Conservation (phyloP, 2,888 invertebrate genomes). For the Limenitis camilla region DNA sequence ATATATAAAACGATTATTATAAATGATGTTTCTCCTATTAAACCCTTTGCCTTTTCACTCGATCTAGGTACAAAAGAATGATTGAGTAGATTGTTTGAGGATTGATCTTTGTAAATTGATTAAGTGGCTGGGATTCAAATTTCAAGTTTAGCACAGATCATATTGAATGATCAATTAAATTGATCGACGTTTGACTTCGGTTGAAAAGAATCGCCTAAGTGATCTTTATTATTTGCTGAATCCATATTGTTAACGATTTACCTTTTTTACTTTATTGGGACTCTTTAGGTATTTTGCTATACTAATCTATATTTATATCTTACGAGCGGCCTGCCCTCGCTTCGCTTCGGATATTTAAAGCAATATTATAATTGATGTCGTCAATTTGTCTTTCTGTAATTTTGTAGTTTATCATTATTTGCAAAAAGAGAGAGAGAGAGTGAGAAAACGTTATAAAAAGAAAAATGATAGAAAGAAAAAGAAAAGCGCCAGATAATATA, state of each 20-base stretch:
- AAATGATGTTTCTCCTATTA: too few relatives aligned
- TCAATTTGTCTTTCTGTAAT: too few relatives aligned
- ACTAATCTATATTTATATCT: too few relatives aligned
- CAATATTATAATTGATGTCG: too few relatives aligned
- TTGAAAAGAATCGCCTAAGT: conserved; percentile 27
- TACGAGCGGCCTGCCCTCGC: too few relatives aligned
- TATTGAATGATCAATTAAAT: conserved; percentile 65
- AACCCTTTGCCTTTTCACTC: neutral
- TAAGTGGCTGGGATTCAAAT: conserved; percentile 60
- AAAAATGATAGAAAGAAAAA: too few relatives aligned
- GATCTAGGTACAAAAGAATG: conserved; percentile 32
- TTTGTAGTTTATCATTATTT: too few relatives aligned
- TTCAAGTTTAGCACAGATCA: conserved; percentile 47
- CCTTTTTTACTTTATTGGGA: conserved; percentile 2
- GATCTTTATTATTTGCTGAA: conserved; percentile 23
- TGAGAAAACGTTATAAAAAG: too few relatives aligned
- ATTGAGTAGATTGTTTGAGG: conserved; percentile 48
- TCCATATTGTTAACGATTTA: conserved; percentile 25
- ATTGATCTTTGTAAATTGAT: conserved; percentile 61
- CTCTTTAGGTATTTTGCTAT: neutral
- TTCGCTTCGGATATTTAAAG: too few relatives aligned
- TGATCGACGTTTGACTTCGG: conserved; percentile 48
- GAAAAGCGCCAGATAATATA: too few relatives aligned
- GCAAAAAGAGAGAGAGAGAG: too few relatives aligned
- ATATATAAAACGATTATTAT: too few relatives aligned